Conservation (phyloP, 2,797 vertebrate genomes). For the Enteromius anoplus region DNA sequence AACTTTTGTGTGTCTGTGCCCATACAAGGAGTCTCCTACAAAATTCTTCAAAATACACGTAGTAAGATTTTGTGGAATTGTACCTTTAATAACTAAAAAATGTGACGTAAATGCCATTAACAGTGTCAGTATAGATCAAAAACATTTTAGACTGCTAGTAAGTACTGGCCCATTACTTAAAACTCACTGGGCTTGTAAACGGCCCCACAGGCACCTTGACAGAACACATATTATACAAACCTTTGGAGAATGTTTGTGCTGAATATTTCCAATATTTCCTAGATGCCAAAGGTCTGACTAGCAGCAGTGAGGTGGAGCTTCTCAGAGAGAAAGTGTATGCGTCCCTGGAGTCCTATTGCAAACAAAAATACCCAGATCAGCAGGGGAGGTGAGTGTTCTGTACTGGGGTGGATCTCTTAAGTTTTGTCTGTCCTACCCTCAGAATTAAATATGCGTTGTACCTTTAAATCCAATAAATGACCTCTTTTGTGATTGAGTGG, state of each 20-base stretch:
- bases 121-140: too few species aligned
- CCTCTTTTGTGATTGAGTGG: not conserved
- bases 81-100: not conserved
- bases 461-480: not conserved
- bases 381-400: slow-evolving; percentile 85
- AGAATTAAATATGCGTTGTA: not conserved
- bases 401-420: not conserved
- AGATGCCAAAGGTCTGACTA: slow-evolving; percentile 97
- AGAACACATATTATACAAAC: not conserved
- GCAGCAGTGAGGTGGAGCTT: slow-evolving; percentile 91
- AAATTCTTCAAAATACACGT: not conserved
- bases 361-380: slow-evolving; percentile 96
- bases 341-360: slow-evolving; percentile 94
- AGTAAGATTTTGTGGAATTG: too few species aligned
- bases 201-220: not conserved
- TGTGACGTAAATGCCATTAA: not conserved
- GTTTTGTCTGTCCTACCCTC: not conserved
- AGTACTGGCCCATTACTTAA: not conserved
- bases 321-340: slow-evolving; percentile 96
- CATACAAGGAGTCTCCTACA: too few species aligned
- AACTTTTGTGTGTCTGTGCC: too few species aligned
- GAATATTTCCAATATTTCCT: slow-evolving; percentile 33
- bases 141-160: too few species aligned
- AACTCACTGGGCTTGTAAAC: not conserved
- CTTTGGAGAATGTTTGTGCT: not conserved